Conservation (phyloP, 2,888 invertebrate species). For the Metallyticus violacea region DNA sequence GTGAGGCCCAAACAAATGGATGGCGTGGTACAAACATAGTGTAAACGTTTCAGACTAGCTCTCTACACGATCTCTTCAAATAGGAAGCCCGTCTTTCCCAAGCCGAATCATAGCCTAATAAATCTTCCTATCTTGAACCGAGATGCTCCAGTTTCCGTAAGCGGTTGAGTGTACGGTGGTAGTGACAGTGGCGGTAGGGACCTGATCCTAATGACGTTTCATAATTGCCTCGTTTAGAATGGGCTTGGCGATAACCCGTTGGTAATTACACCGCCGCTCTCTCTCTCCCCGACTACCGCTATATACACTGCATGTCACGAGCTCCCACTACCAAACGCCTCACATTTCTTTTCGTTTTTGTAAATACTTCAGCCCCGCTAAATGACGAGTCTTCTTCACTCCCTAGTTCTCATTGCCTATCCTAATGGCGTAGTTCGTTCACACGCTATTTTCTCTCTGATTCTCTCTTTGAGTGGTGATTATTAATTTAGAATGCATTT, state of each 20-base stretch:
- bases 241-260: constrained; percentile 25
- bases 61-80: no score
- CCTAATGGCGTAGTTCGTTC: no score
- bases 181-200: background rate
- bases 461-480: no score
- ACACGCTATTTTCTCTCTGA: no score
- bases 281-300: background rate
- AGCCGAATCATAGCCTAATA: no score
- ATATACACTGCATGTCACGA: background rate
- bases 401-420: no score
- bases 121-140: background rate
- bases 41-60: no score
- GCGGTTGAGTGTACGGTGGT: background rate
- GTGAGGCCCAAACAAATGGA: no score
- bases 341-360: background rate
- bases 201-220: constrained; percentile 31
- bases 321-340: background rate
- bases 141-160: constrained; percentile 6
- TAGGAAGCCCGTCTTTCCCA: no score
- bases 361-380: background rate
- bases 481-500: no score
- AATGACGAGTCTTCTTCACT: no score
- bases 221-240: constrained; percentile 32
- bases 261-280: constrained; percentile 12
- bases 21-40: no score